These are phyloP conservation scores for Embiotoca jacksoni DNA, from an alignment of 2,113 vertebrate genomes.

Conservation along the genomic window DNA sequence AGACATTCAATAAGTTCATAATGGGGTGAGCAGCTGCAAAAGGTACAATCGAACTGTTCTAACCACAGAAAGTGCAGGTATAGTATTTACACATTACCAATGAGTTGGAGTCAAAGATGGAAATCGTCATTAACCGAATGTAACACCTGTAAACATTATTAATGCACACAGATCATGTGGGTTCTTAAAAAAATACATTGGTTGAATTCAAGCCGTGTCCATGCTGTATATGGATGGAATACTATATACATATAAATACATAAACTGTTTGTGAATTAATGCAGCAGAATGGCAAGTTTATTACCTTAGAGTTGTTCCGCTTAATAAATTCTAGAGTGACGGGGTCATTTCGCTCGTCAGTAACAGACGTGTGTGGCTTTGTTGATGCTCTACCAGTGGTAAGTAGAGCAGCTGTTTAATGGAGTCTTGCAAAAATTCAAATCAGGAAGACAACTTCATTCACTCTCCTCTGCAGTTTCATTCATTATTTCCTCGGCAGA, in stretches of 20 bases:
- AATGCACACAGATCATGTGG: constrained; percentile 3
- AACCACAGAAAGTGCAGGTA: background rate
- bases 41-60: background rate
- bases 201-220: background rate
- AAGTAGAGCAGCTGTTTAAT: constrained; percentile 45
- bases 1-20: background rate
- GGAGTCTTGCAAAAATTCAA: constrained; percentile 37
- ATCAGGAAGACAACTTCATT: constrained; percentile 29
- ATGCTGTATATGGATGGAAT: background rate
- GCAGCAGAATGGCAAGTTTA: background rate
- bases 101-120: background rate
- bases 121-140: constrained; percentile 1
- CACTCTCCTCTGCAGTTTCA: constrained; percentile 26
- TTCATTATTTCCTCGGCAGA: constrained; percentile 40
- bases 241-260: background rate
- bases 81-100: background rate
- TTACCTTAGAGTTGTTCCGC: background rate
- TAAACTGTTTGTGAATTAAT: background rate
- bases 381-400: constrained; percentile 19
- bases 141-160: background rate
- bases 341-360: constrained; percentile 30
- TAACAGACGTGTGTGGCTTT: constrained; percentile 20
- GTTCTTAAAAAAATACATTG: background rate
- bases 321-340: constrained; percentile 5
- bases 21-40: constrained; percentile 5